Evolutionary conservation across 23 tunicate species (phyloP).

Genomic region (Ascidia mentula): DNA sequence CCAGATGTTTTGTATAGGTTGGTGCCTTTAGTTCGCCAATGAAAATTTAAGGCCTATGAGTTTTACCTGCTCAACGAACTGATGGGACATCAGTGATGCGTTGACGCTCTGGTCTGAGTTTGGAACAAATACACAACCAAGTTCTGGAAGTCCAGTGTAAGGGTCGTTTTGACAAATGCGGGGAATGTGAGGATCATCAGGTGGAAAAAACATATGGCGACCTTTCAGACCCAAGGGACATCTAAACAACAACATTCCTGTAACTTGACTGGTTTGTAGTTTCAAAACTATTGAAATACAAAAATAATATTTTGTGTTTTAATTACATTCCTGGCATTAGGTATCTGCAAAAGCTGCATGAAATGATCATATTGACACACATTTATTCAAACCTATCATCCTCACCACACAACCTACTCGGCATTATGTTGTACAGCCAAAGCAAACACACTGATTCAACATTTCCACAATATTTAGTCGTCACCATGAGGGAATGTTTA

Average conservation of each 20-base stretch:
- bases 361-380: no score
- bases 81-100: conserved; percentile 65
- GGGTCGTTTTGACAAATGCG: conserved; percentile 40
- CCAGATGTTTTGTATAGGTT: no score
- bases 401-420: no score
- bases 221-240: not conserved
- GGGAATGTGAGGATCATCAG: not conserved
- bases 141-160: conserved; percentile 49
- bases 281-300: not conserved
- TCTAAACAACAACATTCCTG: not conserved
- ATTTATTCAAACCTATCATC: no score
- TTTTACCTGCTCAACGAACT: conserved; percentile 12
- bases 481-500: not conserved
- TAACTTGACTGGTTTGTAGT: not conserved
- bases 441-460: not conserved
- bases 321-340: no score
- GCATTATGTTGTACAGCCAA: no score
- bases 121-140: conserved; percentile 61
- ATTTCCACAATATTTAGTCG: not conserved
- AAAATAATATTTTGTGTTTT: no score
- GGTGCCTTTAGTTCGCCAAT: no score
- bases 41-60: no score
- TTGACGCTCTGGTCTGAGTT: conserved; percentile 18
- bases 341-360: no score
- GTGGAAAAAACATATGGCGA: not conserved